Evolutionary conservation across 1,140 invertebrate species (phyloP).

Genomic region (Hypsibius dujardini): DNA sequence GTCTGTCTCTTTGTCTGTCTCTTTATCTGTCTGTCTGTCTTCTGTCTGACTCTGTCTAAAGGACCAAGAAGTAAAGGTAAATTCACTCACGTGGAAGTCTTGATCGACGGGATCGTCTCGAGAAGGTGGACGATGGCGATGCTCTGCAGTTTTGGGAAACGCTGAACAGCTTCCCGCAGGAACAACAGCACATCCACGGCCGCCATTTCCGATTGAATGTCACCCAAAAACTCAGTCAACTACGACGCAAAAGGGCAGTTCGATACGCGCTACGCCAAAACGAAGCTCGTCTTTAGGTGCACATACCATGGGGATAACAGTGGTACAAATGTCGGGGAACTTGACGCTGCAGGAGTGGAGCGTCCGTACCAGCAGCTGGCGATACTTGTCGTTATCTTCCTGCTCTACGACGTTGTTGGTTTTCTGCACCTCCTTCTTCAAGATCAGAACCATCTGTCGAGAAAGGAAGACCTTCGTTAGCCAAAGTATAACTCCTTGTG

Average conservation of each 20-base stretch:
- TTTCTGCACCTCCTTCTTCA: slow-evolving; percentile 86
- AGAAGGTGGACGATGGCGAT: slow-evolving; percentile 47
- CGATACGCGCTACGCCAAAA: not conserved
- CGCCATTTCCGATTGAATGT: slow-evolving; percentile 67
- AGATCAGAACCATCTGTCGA: slow-evolving; percentile 59
- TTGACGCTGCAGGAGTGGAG: slow-evolving; percentile 86
- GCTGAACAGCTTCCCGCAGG: slow-evolving; percentile 79
- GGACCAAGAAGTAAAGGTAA: slow-evolving; percentile 12
- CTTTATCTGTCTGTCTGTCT: no score
- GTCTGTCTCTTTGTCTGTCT: no score
- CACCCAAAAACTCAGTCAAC: slow-evolving; percentile 84
- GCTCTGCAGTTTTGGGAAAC: slow-evolving; percentile 60
- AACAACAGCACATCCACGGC: slow-evolving; percentile 85
- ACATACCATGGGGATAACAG: slow-evolving; percentile 66
- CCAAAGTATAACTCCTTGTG: slow-evolving; percentile 23
- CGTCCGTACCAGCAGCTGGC: slow-evolving; percentile 82
- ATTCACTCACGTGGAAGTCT: slow-evolving; percentile 36
- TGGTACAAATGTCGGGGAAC: slow-evolving; percentile 86
- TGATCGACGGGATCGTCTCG: slow-evolving; percentile 29
- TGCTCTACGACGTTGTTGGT: slow-evolving; percentile 70
- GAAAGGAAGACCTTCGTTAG: slow-evolving; percentile 19
- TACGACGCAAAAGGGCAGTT: slow-evolving; percentile 25
- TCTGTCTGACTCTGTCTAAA: not conserved
- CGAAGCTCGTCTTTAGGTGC: not conserved
- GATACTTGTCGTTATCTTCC: slow-evolving; percentile 78